Conservation (phyloP, 2,113 vertebrate species). For the Crotalus horridus region DNA sequence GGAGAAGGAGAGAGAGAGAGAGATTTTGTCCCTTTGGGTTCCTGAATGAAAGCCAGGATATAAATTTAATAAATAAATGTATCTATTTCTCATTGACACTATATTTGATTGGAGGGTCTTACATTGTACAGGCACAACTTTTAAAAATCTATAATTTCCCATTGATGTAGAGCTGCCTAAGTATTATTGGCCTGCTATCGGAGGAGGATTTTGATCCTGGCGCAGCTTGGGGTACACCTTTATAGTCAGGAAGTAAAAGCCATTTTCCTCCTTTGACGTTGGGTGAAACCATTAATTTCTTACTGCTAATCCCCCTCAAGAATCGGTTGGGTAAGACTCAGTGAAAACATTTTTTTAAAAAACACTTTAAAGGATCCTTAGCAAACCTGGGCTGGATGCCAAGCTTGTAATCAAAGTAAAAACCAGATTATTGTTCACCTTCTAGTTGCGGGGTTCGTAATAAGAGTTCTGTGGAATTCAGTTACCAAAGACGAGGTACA, state of each 20-base stretch:
- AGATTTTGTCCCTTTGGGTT: neutral
- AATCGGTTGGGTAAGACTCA: neutral
- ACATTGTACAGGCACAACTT: neutral
- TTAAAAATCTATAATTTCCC: neutral
- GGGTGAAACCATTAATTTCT: conserved; percentile 2
- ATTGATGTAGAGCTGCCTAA: neutral
- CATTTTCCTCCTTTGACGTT: neutral
- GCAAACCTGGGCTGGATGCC: conserved; percentile 14
- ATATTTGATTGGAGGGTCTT: neutral
- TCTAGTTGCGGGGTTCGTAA: conserved; percentile 13
- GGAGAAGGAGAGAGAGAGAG: neutral
- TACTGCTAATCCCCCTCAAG: neutral
- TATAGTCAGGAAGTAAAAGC: neutral
- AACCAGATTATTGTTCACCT: conserved; percentile 19
- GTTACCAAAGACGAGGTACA: neutral
- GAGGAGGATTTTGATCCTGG: neutral
- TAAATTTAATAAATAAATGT: neutral
- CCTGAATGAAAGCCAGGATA: neutral
- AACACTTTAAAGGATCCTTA: conserved; percentile 2
- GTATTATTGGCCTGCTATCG: neutral
- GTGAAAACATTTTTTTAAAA: neutral
- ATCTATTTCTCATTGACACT: neutral
- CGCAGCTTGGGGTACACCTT: neutral
- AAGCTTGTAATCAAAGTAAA: conserved; percentile 1
- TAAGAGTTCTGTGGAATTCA: neutral